phyloP scores from a whole-genome alignment of 1,140 invertebrate genomes.

The Lepidostoma basale region DNA sequence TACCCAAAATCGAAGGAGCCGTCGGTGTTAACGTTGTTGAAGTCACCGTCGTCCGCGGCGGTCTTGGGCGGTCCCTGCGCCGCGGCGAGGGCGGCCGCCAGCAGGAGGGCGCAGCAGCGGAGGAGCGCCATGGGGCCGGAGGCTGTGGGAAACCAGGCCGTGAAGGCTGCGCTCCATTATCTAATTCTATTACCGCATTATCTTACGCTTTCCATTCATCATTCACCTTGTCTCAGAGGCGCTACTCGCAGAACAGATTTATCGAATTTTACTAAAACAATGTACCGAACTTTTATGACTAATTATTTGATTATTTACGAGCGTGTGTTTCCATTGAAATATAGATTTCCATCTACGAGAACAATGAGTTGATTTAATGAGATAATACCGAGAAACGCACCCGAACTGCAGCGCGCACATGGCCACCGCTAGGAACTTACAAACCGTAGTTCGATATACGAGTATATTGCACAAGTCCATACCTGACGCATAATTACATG shows the following conservation, averaged over 20 bases:
- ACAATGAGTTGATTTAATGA: constrained; percentile 8
- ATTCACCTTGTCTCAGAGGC: constrained; percentile 6
- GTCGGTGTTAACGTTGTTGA: constrained; percentile 65
- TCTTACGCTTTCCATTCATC: constrained; percentile 9
- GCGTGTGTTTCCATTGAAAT: constrained; percentile 10
- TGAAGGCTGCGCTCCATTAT: constrained; percentile 6
- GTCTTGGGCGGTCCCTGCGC: constrained; percentile 49
- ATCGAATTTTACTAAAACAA: constrained; percentile 18
- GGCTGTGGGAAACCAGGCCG: constrained; percentile 9
- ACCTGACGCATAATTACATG: too few relatives aligned
- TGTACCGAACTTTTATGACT: not conserved
- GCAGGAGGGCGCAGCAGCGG: constrained; percentile 4
- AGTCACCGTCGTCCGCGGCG: constrained; percentile 58
- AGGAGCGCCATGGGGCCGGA: not conserved
- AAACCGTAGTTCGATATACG: too few relatives aligned
- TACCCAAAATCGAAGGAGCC: constrained; percentile 70
- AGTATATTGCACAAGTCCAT: too few relatives aligned
- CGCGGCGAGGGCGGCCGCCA: not conserved
- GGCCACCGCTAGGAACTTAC: too few relatives aligned
- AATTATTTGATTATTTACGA: not conserved
- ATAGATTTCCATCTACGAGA: not conserved
- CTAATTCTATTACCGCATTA: not conserved
- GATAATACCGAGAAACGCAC: not conserved
- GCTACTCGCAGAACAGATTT: not conserved
- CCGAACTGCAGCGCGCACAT: not conserved